These are phyloP conservation scores for Rhabditoides inermis DNA, from an alignment of 2,888 invertebrate species.

Conservation along the genomic window DNA sequence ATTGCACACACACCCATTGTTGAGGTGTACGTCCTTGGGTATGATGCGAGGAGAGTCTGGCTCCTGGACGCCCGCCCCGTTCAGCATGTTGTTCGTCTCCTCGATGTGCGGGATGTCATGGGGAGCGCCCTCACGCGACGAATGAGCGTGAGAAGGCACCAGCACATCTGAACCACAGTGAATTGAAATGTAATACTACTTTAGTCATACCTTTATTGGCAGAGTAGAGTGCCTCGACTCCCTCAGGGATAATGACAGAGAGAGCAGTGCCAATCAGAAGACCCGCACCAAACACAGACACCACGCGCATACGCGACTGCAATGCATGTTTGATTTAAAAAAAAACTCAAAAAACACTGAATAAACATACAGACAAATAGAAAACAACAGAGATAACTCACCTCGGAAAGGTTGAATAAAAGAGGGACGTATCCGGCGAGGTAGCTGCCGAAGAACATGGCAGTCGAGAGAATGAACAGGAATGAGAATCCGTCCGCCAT, in stretches of 20 bases:
- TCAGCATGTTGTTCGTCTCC: constrained; percentile 27
- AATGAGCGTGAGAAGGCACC: constrained; percentile 1
- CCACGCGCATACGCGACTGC: constrained; percentile 82
- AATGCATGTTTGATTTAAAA: constrained; percentile 44
- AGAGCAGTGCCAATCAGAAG: constrained; percentile 91
- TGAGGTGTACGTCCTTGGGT: constrained; percentile 31
- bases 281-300: constrained; percentile 92
- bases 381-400: constrained; percentile 54
- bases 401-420: constrained; percentile 87
- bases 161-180: no score
- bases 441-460: constrained; percentile 93
- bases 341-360: neutral
- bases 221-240: constrained; percentile 65
- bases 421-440: constrained; percentile 87
- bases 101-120: no score
- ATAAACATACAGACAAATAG: neutral
- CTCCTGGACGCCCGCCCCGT: constrained; percentile 17
- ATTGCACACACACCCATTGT: constrained; percentile 31
- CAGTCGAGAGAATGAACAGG: constrained; percentile 72
- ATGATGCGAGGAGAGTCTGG: constrained; percentile 22
- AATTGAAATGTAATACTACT: no score
- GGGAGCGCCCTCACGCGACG: neutral
- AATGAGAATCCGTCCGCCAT: constrained; percentile 64
- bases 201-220: constrained; percentile 21
- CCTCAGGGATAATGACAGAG: constrained; percentile 95